Percentiles rank a stretch among this genome's conserved stretches.
These are phyloP conservation scores for Peribatodes rhomboidaria DNA, from an alignment of 2,888 invertebrate genomes.

Conservation along the genomic window DNA sequence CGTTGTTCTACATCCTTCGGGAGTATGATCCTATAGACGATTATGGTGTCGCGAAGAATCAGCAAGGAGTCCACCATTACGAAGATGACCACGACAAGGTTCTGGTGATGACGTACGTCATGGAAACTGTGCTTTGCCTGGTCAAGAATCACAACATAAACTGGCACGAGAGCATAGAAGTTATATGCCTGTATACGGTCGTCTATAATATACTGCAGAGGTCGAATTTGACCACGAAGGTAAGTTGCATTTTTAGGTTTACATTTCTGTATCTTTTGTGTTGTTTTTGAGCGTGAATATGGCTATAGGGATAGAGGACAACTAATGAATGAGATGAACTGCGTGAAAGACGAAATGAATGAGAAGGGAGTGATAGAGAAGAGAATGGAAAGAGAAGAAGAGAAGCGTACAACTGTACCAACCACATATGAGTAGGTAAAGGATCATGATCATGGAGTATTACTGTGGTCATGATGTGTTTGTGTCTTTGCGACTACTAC, in stretches of 20 bases:
- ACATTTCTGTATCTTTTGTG: no score
- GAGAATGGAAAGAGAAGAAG: no score
- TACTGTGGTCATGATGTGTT: no score
- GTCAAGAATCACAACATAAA: conserved; percentile 90
- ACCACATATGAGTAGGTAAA: no score
- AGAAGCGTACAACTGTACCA: no score
- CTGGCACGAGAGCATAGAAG: conserved; percentile 93
- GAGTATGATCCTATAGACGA: conserved; percentile 77
- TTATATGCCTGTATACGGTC: conserved; percentile 87
- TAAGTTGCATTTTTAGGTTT: conserved; percentile 45
- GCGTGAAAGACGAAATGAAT: no score
- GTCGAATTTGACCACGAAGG: conserved; percentile 74
- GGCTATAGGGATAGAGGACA: no score
- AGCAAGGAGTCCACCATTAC: conserved; percentile 49
- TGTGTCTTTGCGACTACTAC: no score
- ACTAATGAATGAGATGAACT: no score
- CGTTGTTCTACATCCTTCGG: conserved; percentile 87
- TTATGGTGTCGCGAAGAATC: conserved; percentile 53
- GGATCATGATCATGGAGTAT: no score
- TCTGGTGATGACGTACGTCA: conserved; percentile 87
- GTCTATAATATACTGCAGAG: conserved; percentile 73
- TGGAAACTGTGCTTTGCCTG: conserved; percentile 88
- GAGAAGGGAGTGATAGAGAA: no score
- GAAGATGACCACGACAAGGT: conserved; percentile 69
- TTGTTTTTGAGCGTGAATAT: no score